phyloP scores from a whole-genome alignment of 37 sponge, comb jelly and placozoan species.

The Beroe forskalii region DNA sequence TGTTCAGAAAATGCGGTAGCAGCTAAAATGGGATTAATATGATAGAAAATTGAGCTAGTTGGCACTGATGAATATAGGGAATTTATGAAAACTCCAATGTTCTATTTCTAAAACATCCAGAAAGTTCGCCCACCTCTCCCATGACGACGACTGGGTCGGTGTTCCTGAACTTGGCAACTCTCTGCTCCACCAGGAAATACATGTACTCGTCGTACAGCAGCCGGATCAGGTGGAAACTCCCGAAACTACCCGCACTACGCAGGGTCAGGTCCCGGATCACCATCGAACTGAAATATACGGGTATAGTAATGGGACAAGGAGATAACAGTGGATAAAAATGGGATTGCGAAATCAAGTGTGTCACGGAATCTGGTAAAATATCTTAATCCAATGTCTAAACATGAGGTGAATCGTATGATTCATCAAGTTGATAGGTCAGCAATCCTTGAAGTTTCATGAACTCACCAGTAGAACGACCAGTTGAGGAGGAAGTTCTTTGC shows the following conservation, averaged over 20 bases:
- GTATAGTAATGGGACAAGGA: background rate
- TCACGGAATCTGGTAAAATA: background rate
- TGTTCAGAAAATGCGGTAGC: too few relatives aligned
- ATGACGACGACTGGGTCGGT: slow-evolving; percentile 88
- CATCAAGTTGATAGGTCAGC: too few relatives aligned
- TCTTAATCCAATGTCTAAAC: too few relatives aligned
- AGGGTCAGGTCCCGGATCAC: slow-evolving; percentile 97
- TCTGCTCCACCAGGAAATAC: slow-evolving; percentile 96
- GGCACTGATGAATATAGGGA: too few relatives aligned
- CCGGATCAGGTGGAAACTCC: slow-evolving; percentile 96
- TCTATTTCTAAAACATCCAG: too few relatives aligned
- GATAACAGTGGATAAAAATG: background rate
- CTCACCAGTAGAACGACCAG: slow-evolving; percentile 99
- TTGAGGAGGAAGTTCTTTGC: slow-evolving; percentile 94
- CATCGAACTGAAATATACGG: slow-evolving; percentile 92
- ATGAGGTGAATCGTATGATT: too few relatives aligned
- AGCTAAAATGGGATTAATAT: too few relatives aligned
- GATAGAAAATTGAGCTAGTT: too few relatives aligned
- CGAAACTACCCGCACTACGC: slow-evolving; percentile 97
- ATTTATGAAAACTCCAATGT: too few relatives aligned
- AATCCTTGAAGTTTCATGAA: too few relatives aligned
- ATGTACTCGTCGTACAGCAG: slow-evolving; percentile 98
- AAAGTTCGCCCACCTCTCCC: slow-evolving; percentile 97
- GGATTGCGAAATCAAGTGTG: background rate
- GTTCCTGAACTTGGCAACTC: slow-evolving; percentile 79